These are phyloP conservation scores for Strix uralensis DNA, from an alignment of 2,113 vertebrate genomes.

Conservation along the genomic window DNA sequence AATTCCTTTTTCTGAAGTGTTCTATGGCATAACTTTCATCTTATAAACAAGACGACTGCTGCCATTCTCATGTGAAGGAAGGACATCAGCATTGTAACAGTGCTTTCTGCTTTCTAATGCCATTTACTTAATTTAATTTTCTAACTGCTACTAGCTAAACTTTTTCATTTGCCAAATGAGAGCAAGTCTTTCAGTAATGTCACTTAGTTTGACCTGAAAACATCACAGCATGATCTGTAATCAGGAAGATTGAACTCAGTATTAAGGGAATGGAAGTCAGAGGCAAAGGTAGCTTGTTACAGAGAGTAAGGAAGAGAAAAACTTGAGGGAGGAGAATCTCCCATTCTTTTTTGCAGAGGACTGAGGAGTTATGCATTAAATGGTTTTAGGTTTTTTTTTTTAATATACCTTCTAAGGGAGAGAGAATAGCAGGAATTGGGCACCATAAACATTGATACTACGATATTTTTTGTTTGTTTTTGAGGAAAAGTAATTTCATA, in stretches of 20 bases:
- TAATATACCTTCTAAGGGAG: not conserved
- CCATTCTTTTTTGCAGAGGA: not conserved
- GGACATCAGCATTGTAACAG: accelerated
- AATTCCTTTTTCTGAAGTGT: not conserved
- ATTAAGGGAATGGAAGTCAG: not conserved
- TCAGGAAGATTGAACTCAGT: not conserved
- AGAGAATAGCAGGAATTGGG: not conserved
- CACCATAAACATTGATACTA: not conserved
- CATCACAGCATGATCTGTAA: not conserved
- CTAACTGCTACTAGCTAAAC: not conserved
- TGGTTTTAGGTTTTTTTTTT: not conserved
- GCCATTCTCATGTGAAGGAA: not conserved
- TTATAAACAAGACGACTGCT: not conserved
- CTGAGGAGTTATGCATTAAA: not conserved
- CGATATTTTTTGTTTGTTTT: not conserved
- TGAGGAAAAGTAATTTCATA: not conserved
- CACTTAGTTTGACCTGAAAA: not conserved
- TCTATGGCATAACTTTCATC: not conserved
- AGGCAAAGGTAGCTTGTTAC: not conserved
- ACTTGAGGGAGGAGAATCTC: not conserved
- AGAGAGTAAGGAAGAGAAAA: not conserved
- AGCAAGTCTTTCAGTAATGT: not conserved
- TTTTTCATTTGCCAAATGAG: not conserved
- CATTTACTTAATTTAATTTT: not conserved
- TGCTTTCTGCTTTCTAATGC: not conserved